Evolutionary conservation across 37 sponge, comb jelly and placozoan genomes (phyloP), one percentile per base, ranked within the genome.

Genomic region (Aphrocallistes beatrix): DNA sequence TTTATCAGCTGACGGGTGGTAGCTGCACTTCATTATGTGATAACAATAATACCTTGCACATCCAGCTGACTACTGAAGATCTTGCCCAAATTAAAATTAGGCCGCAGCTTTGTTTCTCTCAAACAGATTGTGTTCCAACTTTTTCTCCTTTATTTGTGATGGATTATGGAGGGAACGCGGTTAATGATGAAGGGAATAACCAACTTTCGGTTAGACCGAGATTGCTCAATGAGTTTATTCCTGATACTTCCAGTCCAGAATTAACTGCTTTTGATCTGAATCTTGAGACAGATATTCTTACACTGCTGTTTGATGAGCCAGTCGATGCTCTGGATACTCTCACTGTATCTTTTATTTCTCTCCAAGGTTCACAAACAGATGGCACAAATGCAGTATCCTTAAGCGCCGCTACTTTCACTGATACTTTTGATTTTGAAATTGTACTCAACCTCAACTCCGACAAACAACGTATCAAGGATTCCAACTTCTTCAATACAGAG

Each of bases 81-180:
- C 86, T 92, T 36, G 88, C 88, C 82, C 45, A 37, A 45, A 88
- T 94, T 38, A 94, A 94, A 83, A 38, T 45, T n/a, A 51, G 86
- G 8, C 39, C 81, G 21, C 42, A 17, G 23, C 32, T 94, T n/a
- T 95, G 96, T 85, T 81, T 84, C 3, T 30, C 38, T 39, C 83
- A 75, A 8, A 37, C 81, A 32, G 34, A 19, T 23, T 95, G 96
- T 84, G 91, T 82, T 69, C 51, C 93, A 3, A 89, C 89, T 3
- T 91, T 93, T 38, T 50, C 84, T 37, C 23, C 51, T 25, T 38
- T 17, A 0, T 90, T 93, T 51, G 39, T 93, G 17, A 42, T 28
- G 9, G 96, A 95, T 83, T 91, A 91, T 93, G 88, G 90, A 51
- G 93, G 89, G 0, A 95, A 95, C 86, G 42, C 51, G 3, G 86